These are phyloP conservation scores for Drosophila nebulosa DNA, from an alignment of 1,140 invertebrate species.

Conservation along the genomic window DNA sequence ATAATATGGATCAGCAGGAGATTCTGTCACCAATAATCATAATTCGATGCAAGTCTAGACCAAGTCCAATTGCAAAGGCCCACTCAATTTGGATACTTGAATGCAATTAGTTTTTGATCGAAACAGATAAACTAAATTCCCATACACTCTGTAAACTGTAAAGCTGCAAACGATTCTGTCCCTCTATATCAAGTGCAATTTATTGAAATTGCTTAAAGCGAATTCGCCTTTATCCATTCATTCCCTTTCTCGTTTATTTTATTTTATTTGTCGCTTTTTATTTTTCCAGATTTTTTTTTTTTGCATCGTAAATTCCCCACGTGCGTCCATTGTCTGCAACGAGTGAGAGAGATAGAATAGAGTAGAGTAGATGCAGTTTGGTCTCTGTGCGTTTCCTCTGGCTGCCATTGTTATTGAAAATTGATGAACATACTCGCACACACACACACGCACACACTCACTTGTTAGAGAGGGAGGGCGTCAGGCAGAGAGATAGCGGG, in stretches of 20 bases:
- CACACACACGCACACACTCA: not conserved
- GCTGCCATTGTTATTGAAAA: constrained; percentile 66
- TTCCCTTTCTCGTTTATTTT: not conserved
- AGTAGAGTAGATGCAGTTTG: not conserved
- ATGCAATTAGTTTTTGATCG: not conserved
- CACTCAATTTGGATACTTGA: too few species aligned
- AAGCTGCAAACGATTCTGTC: not conserved
- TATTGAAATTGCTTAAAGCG: constrained; percentile 55
- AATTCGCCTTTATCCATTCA: constrained; percentile 13
- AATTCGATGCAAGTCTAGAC: too few species aligned
- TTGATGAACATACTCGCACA: constrained; percentile 45
- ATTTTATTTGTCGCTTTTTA: constrained; percentile 2
- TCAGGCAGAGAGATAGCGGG: not conserved
- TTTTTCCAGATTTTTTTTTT: constrained; percentile 38
- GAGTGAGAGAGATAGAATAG: not conserved
- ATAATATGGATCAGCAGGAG: not conserved
- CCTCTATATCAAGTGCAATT: constrained; percentile 31
- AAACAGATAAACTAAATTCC: not conserved
- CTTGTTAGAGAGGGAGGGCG: constrained; percentile 2
- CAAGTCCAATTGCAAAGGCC: too few species aligned
- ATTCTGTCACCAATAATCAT: too few species aligned
- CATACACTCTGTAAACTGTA: not conserved
- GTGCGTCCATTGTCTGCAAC: constrained; percentile 42
- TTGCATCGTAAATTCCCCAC: constrained; percentile 55
- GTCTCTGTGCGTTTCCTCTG: constrained; percentile 16